Percentiles rank a stretch among this genome's conserved stretches.
These are phyloP conservation scores for Pediacus dermestoides DNA, from an alignment of 2,888 invertebrate genomes.

Conservation along the genomic window DNA sequence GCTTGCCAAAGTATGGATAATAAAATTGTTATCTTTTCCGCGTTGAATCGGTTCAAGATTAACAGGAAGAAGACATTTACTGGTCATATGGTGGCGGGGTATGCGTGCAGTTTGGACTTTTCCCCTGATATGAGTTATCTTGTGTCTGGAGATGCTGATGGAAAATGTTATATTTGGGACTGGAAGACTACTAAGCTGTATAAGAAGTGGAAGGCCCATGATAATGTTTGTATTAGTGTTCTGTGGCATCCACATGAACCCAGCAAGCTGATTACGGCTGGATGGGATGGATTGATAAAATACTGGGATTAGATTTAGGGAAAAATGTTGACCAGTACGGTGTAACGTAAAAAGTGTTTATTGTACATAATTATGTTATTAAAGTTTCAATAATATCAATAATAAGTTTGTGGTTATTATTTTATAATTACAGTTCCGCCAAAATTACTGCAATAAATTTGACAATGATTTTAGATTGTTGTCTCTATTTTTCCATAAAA, in stretches of 20 bases:
- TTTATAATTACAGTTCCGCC: too few species aligned
- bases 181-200: conserved; percentile 99
- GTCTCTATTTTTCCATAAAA: too few species aligned
- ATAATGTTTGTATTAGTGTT: conserved; percentile 90
- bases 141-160: conserved; percentile 97
- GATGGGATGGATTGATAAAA: conserved; percentile 98
- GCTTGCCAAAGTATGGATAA: conserved; percentile 99
- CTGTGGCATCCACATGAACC: conserved; percentile 99
- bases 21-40: conserved; percentile 96
- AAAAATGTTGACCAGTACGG: too few species aligned
- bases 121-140: conserved; percentile 99
- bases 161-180: conserved; percentile 98
- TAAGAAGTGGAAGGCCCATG: conserved; percentile 99
- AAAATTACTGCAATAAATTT: too few species aligned
- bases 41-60: conserved; percentile 94
- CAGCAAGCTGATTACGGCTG: conserved; percentile 94
- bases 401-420: too few species aligned
- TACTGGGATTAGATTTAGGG: conserved; percentile 92
- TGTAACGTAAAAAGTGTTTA: too few species aligned
- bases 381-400: too few species aligned
- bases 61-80: conserved; percentile 97
- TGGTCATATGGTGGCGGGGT: conserved; percentile 99
- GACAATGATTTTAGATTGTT: too few species aligned
- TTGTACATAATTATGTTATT: too few species aligned
- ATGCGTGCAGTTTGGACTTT: conserved; percentile 95